These are phyloP conservation scores for Pocillopora damicornis DNA, from an alignment of 64 coral and sea anemone species.

Conservation along the genomic window DNA sequence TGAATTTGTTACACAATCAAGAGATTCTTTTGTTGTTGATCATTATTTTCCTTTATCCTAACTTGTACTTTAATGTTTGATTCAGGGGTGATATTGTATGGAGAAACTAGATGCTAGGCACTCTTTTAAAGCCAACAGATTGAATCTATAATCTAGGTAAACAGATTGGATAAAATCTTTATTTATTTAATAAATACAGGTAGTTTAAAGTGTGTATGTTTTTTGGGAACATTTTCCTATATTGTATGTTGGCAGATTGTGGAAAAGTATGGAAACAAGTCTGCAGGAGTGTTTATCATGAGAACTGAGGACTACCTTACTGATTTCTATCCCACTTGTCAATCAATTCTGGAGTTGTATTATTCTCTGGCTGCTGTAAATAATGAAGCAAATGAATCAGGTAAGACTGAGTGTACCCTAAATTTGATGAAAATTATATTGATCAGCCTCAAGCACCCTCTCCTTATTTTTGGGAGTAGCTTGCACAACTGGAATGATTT, in stretches of 20 bases:
- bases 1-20: no score
- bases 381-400: slow-evolving; percentile 33
- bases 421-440: not conserved
- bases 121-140: no score
- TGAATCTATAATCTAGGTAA: no score
- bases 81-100: no score
- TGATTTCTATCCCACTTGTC: slow-evolving; percentile 52
- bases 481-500: no score
- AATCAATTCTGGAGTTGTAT: slow-evolving; percentile 53
- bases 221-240: not conserved
- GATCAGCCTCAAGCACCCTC: not conserved
- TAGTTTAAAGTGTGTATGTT: not conserved
- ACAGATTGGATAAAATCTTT: no score
- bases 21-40: no score
- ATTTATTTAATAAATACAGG: no score
- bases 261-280: slow-evolving; percentile 41
- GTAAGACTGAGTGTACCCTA: not conserved
- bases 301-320: slow-evolving; percentile 55
- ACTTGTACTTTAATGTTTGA: no score
- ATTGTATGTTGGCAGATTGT: slow-evolving; percentile 5
- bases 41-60: no score
- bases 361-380: slow-evolving; percentile 66
- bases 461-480: not conserved
- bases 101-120: no score
- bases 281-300: slow-evolving; percentile 71